phyloP scores from a whole-genome alignment of 2,797 vertebrate species.

The Tarsius wallacei region DNA sequence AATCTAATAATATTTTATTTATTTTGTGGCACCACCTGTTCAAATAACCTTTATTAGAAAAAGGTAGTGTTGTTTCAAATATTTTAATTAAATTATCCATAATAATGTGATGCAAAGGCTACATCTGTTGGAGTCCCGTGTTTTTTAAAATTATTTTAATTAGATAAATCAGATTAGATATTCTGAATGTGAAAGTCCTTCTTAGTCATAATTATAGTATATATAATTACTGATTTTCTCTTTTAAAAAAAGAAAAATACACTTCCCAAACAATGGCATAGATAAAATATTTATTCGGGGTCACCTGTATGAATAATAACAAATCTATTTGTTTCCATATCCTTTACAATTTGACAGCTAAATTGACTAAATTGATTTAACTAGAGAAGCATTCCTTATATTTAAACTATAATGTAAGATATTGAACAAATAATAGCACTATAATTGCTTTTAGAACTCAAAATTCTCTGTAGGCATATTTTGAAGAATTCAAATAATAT shows the following conservation, averaged over 20 bases:
- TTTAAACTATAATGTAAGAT: conserved; percentile 78
- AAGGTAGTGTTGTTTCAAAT: not conserved
- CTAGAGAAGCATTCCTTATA: conserved; percentile 62
- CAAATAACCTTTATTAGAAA: conserved; percentile 7
- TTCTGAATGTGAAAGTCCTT: conserved; percentile 66
- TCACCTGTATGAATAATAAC: conserved; percentile 69
- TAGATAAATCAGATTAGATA: conserved; percentile 68
- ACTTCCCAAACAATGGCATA: not conserved
- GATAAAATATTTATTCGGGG: conserved; percentile 25
- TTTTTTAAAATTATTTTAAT: conserved; percentile 22
- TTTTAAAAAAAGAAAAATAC: conserved; percentile 34
- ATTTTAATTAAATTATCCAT: conserved; percentile 22
- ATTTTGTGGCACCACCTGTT: not conserved
- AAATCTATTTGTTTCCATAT: conserved; percentile 47
- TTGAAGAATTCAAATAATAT: conserved; percentile 71
- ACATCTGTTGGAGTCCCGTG: not conserved
- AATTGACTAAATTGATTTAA: conserved; percentile 75
- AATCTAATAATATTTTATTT: not conserved
- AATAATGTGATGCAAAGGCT: not conserved
- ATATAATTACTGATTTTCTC: not conserved
- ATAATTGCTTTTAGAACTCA: conserved; percentile 78
- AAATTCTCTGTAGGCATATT: conserved; percentile 69
- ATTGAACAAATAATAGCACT: conserved; percentile 73
- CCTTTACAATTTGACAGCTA: conserved; percentile 70
- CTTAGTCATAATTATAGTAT: not conserved